A percentile compares a stretch with the other conserved stretches of the same genome.
Evolutionary conservation across 2,888 invertebrate genomes (phyloP).

Genomic region (Sinelater perroti): DNA sequence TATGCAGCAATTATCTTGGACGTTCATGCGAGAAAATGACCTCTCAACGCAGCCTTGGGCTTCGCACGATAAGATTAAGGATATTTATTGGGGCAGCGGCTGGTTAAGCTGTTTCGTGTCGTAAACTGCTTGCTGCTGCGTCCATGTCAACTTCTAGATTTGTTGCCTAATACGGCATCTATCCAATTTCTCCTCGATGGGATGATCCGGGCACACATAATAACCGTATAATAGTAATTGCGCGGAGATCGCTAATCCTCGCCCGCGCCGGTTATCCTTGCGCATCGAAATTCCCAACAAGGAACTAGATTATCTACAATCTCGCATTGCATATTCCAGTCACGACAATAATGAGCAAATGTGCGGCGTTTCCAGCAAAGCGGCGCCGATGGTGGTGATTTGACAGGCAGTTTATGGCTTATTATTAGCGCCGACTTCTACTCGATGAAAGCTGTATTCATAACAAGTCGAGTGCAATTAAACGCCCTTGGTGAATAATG

Average conservation of each 20-base stretch:
- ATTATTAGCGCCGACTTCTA: constrained; percentile 23
- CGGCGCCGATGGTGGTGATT: constrained; percentile 23
- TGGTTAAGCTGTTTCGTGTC: too few relatives aligned
- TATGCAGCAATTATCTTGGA: constrained; percentile 6
- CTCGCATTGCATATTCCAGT: constrained; percentile 26
- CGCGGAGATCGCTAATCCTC: too few relatives aligned
- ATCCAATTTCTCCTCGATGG: too few relatives aligned
- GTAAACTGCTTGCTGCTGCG: too few relatives aligned
- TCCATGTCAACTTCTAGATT: too few relatives aligned
- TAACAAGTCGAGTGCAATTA: constrained; percentile 15
- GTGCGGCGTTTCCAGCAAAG: constrained; percentile 18
- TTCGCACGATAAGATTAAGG: constrained; percentile 14
- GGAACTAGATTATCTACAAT: constrained; percentile 21
- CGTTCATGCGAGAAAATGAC: constrained; percentile 18
- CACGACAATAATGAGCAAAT: constrained; percentile 28
- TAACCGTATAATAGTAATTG: too few relatives aligned
- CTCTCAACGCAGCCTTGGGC: constrained; percentile 6
- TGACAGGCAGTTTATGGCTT: constrained; percentile 25
- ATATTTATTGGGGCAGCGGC: constrained; percentile 9
- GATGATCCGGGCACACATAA: too few relatives aligned
- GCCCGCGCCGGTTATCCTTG: background rate
- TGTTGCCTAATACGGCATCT: too few relatives aligned
- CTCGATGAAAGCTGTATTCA: constrained; percentile 21
- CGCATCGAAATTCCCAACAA: background rate
- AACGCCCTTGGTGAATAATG: constrained; percentile 18